Percentiles rank a stretch among this genome's conserved stretches.
Conservation (phyloP, 2,113 vertebrate genomes). For the Sylvietta virens region DNA sequence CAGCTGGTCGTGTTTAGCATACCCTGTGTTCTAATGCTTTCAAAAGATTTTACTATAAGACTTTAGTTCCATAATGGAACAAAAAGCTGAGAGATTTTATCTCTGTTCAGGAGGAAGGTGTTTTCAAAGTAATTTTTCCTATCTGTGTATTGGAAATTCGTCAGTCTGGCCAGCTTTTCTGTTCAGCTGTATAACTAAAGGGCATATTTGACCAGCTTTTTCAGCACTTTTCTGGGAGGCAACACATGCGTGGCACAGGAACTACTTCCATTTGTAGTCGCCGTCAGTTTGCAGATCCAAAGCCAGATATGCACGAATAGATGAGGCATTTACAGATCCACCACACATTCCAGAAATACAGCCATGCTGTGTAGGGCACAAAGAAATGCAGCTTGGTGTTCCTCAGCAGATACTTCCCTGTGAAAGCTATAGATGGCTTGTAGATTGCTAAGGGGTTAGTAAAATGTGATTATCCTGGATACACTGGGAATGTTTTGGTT, state of each 20-base stretch:
- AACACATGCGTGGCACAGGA: neutral
- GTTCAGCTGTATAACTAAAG: neutral
- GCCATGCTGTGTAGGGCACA: rapidly evolving
- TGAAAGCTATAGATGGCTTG: neutral
- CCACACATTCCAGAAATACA: neutral
- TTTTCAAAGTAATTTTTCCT: neutral
- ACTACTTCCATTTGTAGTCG: neutral
- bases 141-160: neutral
- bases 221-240: neutral
- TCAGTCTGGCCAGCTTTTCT: neutral
- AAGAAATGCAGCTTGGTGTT: neutral
- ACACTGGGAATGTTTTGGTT: neutral
- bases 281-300: neutral
- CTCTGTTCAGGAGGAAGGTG: neutral
- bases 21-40: neutral
- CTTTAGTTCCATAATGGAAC: neutral
- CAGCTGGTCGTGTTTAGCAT: neutral
- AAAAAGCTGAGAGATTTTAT: neutral
- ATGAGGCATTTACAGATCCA: neutral
- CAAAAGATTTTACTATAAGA: neutral
- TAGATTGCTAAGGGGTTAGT: neutral
- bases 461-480: neutral
- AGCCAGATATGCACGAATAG: neutral
- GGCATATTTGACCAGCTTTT: neutral
- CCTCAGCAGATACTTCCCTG: neutral